Conservation (phyloP, 2,113 vertebrate genomes). For the Setophaga coronata region DNA sequence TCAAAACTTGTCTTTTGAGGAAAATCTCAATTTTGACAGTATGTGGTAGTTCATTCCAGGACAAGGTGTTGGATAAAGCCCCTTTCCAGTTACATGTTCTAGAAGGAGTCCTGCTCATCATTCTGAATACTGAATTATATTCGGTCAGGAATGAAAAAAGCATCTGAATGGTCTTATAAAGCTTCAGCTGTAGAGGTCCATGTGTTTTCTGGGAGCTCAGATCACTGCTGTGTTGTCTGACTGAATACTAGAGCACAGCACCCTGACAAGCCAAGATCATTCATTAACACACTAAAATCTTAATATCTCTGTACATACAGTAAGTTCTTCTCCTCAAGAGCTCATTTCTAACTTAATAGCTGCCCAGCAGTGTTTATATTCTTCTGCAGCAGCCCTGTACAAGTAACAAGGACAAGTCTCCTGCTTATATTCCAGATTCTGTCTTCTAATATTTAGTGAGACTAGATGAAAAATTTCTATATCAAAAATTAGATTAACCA, state of each 20-base stretch:
- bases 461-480: background rate
- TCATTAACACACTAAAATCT: background rate
- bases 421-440: background rate
- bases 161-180: background rate
- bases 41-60: background rate
- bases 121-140: background rate
- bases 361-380: background rate
- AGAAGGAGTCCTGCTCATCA: background rate
- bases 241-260: background rate
- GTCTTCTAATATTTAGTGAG: background rate
- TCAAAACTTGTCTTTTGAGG: background rate
- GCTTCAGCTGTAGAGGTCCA: background rate
- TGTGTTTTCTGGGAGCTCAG: background rate
- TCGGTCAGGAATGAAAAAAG: background rate
- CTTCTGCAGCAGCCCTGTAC: background rate
- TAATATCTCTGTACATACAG: background rate
- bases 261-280: background rate
- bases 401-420: background rate
- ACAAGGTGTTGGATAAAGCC: background rate
- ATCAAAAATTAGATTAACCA: background rate
- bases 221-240: background rate
- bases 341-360: background rate
- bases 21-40: background rate
- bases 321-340: background rate
- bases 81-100: background rate